Base-by-base conservation (phyloP, 2,888 invertebrate genomes). In the Theristus sp. region DNA sequence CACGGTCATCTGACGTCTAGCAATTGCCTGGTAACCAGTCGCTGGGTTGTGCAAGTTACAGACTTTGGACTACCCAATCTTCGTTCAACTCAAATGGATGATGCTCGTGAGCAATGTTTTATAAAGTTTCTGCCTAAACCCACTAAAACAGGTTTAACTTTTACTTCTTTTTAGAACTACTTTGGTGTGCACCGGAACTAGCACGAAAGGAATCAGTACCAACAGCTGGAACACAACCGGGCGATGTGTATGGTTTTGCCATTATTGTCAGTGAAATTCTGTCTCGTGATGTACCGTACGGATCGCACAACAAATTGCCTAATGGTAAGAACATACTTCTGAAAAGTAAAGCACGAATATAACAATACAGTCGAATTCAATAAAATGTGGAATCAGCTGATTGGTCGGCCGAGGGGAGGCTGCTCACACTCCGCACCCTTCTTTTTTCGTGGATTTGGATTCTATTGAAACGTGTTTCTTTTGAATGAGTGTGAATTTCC, bases 1-100 rank as follows among this genome's bases (percentile, higher is more conserved):
- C 64, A 64, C 46, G 64, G 64, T 1, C 53, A 47, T 57, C 59
- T 64, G 22, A 58, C 54, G 26, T 64, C 64, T 1, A 57, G 54
- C 28, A 56, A 57, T 10, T 64, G 64, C 52, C 55, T 62, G n/a
- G 60, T 64, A 0, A 64, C 57, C 54, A 62, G 58, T 20, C 57
- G 64, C 31, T 63, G 63, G 63, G 59, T 60, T 47, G 49, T 62
- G 30, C 27, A 38, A n/a, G 55, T 60, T 20, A 55, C 61, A 22
- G 60, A 59, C 27, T 63, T 59, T 53, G 60, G 63, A 26, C 52
- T 56, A 27, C 25, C 24, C 2, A n/a, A n/a, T n/a, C n/a, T n/a
- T n/a, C n/a, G n/a, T n/a, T n/a, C n/a, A n/a, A n/a, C n/a, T n/a
- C n/a, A n/a, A n/a, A n/a, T n/a, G n/a, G n/a, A n/a, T n/a, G n/a